A percentile compares a stretch with the other conserved stretches of the same genome.
Evolutionary conservation across 2,113 vertebrate species (phyloP).

Genomic region (Campylomormyrus numenius): DNA sequence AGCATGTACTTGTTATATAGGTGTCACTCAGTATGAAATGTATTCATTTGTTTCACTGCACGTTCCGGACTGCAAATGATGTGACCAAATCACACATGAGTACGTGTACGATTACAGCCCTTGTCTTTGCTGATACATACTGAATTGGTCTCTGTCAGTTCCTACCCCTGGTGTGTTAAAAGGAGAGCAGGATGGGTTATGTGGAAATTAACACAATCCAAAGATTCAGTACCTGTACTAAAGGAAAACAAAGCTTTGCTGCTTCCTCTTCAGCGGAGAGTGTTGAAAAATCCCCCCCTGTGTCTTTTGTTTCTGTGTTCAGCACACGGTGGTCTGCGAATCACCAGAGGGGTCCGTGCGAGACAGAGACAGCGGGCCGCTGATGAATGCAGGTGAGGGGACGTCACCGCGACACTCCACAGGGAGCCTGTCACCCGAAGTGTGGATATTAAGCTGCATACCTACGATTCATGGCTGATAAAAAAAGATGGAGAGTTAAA

Average conservation of each 20-base stretch:
- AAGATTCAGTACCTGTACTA: background rate
- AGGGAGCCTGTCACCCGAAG: background rate
- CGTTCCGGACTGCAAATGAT: background rate
- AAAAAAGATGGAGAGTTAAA: background rate
- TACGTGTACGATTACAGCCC: background rate
- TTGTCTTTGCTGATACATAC: background rate
- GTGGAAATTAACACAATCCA: background rate
- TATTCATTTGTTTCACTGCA: background rate
- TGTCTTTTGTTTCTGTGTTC: conserved; percentile 26
- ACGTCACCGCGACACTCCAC: background rate
- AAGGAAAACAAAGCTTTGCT: background rate
- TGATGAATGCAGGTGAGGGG: conserved; percentile 75
- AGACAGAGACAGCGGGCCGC: conserved; percentile 70
- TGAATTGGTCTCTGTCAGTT: background rate
- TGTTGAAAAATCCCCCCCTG: background rate
- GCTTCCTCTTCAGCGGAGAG: background rate
- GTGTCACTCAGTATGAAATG: background rate
- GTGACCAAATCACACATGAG: background rate
- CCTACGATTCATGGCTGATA: background rate
- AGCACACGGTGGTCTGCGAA: conserved; percentile 83
- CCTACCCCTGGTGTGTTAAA: background rate
- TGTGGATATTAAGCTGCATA: background rate
- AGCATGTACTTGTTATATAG: background rate
- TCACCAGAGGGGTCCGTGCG: conserved; percentile 59
- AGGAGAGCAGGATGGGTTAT: background rate